A percentile compares a stretch with the other conserved stretches of the same genome.
phyloP scores from a whole-genome alignment of 2,888 invertebrate genomes.

The Oligia fasciuncula region DNA sequence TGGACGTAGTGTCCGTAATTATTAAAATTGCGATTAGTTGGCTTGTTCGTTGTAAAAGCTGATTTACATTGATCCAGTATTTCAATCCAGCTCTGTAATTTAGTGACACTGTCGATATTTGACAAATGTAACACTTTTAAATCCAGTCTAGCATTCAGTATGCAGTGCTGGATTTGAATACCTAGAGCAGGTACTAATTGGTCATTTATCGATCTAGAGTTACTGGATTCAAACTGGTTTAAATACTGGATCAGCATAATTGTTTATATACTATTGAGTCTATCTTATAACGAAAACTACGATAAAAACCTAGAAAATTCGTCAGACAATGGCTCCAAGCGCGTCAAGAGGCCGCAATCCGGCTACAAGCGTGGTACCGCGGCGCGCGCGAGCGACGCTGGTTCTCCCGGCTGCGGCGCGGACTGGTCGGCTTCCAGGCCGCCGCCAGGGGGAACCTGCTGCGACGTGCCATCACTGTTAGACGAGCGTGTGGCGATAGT shows the following conservation, averaged over 20 bases:
- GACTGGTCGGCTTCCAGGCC: slow-evolving; percentile 92
- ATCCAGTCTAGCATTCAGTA: not conserved
- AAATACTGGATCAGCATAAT: not conserved
- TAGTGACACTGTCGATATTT: not conserved
- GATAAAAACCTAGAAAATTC: slow-evolving; percentile 49
- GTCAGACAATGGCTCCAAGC: slow-evolving; percentile 85
- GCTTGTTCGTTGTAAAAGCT: not conserved
- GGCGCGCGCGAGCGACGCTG: slow-evolving; percentile 92
- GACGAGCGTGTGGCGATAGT: slow-evolving; percentile 60
- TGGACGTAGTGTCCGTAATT: not conserved
- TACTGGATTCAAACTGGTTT: not conserved
- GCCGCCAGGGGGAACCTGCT: slow-evolving; percentile 92
- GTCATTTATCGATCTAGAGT: not conserved
- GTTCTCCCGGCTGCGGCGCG: slow-evolving; percentile 91
- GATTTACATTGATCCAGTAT: not conserved
- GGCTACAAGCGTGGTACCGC: slow-evolving; percentile 95
- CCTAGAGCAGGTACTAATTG: no score
- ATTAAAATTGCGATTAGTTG: not conserved
- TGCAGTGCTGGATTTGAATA: no score
- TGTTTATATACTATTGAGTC: not conserved
- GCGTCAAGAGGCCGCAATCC: slow-evolving; percentile 90
- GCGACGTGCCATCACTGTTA: slow-evolving; percentile 68
- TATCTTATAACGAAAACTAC: slow-evolving; percentile 12
- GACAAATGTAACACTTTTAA: not conserved
- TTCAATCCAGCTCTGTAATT: not conserved